phyloP scores from a whole-genome alignment of 2,797 vertebrate species.

The Hoplostethus atlanticus region DNA sequence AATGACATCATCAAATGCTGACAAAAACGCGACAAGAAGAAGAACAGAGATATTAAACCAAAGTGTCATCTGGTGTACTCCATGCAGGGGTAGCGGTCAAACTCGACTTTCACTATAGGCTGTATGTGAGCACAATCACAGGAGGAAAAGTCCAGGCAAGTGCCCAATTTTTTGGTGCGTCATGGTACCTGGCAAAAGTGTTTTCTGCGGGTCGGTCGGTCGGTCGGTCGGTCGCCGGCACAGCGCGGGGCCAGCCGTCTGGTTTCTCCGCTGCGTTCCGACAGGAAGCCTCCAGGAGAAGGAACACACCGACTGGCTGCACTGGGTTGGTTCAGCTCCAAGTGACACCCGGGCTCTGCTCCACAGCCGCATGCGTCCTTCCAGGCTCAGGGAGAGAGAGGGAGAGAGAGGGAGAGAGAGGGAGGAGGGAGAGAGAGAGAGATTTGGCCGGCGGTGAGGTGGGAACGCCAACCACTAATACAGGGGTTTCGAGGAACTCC shows the following conservation, averaged over 20 bases:
- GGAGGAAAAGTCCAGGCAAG: constrained; percentile 47
- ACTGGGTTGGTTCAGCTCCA: constrained; percentile 45
- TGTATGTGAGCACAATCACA: constrained; percentile 29
- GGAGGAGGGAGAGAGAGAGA: constrained; percentile 30
- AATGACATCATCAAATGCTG: constrained; percentile 75
- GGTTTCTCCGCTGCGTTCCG: constrained; percentile 31
- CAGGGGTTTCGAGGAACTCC: constrained; percentile 49
- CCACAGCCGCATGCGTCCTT: constrained; percentile 51
- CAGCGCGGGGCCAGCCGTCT: constrained; percentile 54
- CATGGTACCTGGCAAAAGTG: constrained; percentile 73
- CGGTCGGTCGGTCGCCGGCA: constrained; percentile 20
- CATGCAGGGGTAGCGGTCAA: not conserved
- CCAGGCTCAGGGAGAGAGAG: constrained; percentile 7
- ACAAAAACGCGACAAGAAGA: constrained; percentile 25
- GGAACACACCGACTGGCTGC: constrained; percentile 39
- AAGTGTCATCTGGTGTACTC: constrained; percentile 1
- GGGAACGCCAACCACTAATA: constrained; percentile 41
- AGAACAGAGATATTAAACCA: constrained; percentile 16
- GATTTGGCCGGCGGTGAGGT: constrained; percentile 29
- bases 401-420: not conserved
- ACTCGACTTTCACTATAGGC: constrained; percentile 17
- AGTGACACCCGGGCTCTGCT: constrained; percentile 45
- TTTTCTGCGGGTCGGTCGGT: constrained; percentile 5
- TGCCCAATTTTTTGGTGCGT: constrained; percentile 74
- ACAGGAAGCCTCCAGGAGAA: constrained; percentile 4